Percentiles rank a stretch among this genome's conserved stretches.
Conservation (phyloP, 2,888 invertebrate genomes). For the Hirtodrosophila cameraria region DNA sequence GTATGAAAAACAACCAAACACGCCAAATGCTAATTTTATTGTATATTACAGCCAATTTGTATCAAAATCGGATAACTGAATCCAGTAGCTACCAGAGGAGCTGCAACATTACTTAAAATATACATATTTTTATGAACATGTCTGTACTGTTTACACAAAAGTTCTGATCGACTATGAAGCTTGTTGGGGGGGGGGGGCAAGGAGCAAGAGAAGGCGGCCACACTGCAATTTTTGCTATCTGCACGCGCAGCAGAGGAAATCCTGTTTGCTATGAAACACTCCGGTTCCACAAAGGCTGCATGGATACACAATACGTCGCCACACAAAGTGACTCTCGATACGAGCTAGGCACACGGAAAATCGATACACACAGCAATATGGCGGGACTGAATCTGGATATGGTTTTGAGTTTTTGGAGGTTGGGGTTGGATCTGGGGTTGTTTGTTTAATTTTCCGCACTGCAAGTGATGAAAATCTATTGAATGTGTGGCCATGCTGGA, state of each 20-base stretch:
- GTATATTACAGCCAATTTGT: too few species aligned
- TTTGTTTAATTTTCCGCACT: constrained; percentile 78
- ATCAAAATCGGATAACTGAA: too few species aligned
- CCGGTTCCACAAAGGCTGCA: constrained; percentile 23
- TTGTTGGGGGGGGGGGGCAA: background rate
- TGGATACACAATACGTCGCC: constrained; percentile 5
- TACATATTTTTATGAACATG: background rate
- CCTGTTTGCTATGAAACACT: constrained; percentile 50
- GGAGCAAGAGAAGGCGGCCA: constrained; percentile 8
- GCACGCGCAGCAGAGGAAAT: constrained; percentile 56
- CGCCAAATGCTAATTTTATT: too few species aligned
- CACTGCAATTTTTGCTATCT: constrained; percentile 51
- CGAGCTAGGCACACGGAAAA: constrained; percentile 54
- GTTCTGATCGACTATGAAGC: constrained; percentile 43
- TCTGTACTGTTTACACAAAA: constrained; percentile 11
- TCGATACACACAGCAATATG: constrained; percentile 60
- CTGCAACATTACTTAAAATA: too few species aligned
- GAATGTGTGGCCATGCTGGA: constrained; percentile 49
- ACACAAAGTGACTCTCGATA: constrained; percentile 6
- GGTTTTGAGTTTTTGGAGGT: too few species aligned
- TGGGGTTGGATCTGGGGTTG: constrained; percentile 53
- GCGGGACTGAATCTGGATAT: constrained; percentile 18
- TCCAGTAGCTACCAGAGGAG: too few species aligned
- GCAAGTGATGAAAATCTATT: constrained; percentile 81
- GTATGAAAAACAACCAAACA: too few species aligned